Evolutionary conservation across 2,113 vertebrate genomes (phyloP).

Genomic region (Lamprologus speciosus): DNA sequence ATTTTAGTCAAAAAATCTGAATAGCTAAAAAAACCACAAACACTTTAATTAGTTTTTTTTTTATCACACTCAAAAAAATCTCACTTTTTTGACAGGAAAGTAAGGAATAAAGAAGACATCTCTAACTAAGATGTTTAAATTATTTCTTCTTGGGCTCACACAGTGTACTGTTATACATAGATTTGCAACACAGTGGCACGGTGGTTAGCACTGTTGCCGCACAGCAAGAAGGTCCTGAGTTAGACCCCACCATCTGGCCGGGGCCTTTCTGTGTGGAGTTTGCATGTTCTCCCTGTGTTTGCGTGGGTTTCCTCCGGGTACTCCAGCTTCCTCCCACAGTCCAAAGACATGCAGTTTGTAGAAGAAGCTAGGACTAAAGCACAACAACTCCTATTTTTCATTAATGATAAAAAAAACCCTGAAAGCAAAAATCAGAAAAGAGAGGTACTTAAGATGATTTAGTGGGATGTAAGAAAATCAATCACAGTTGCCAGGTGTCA

Average conservation of each 20-base stretch:
- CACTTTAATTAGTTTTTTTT: neutral
- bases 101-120: neutral
- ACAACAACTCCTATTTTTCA: neutral
- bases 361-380: neutral
- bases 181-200: neutral
- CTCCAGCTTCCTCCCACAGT: neutral
- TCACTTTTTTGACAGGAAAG: neutral
- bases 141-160: neutral
- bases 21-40: neutral
- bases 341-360: neutral
- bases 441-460: neutral
- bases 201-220: neutral
- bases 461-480: neutral
- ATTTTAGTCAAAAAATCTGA: neutral
- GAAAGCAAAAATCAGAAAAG: neutral
- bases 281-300: neutral
- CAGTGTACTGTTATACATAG: neutral
- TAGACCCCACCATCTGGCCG: neutral
- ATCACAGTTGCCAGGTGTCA: neutral
- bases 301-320: neutral
- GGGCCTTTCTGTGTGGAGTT: neutral
- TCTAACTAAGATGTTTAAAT: neutral
- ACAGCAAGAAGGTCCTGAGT: neutral
- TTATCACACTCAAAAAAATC: neutral
- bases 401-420: neutral